phyloP scores from a whole-genome alignment of 2,797 vertebrate genomes.

The Lateolabrax maculatus region DNA sequence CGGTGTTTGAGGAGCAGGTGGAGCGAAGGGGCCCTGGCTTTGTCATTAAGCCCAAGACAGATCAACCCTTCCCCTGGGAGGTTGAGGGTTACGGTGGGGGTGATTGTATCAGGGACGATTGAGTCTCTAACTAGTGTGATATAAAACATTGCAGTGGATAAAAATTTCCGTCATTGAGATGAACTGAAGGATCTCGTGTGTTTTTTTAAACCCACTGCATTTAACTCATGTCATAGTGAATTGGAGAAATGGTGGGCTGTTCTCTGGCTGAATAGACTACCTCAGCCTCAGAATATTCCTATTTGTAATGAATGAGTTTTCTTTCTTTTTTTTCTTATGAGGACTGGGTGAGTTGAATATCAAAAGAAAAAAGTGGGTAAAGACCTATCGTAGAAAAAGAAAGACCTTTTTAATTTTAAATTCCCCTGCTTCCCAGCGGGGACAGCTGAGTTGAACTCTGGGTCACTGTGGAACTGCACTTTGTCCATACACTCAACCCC shows the following conservation, averaged over 20 bases:
- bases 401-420: constrained; percentile 55
- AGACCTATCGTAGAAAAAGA: constrained; percentile 11
- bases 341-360: constrained; percentile 31
- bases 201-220: constrained; percentile 17
- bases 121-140: constrained; percentile 34
- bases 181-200: neutral
- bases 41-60: constrained; percentile 73
- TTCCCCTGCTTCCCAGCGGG: constrained; percentile 44
- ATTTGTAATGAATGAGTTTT: constrained; percentile 40
- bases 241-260: neutral
- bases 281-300: neutral
- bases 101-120: constrained; percentile 25
- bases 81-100: constrained; percentile 43
- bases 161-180: constrained; percentile 27
- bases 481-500: constrained; percentile 52
- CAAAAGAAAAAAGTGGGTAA: constrained; percentile 33
- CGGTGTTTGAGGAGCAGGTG: constrained; percentile 69
- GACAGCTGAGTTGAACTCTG: constrained; percentile 59
- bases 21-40: constrained; percentile 52
- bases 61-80: constrained; percentile 55
- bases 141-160: constrained; percentile 45
- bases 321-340: neutral
- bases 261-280: neutral
- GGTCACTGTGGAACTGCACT: constrained; percentile 62
- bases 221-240: neutral